Conservation (phyloP, 2,113 vertebrate genomes). For the Salvelinus sp. region DNA sequence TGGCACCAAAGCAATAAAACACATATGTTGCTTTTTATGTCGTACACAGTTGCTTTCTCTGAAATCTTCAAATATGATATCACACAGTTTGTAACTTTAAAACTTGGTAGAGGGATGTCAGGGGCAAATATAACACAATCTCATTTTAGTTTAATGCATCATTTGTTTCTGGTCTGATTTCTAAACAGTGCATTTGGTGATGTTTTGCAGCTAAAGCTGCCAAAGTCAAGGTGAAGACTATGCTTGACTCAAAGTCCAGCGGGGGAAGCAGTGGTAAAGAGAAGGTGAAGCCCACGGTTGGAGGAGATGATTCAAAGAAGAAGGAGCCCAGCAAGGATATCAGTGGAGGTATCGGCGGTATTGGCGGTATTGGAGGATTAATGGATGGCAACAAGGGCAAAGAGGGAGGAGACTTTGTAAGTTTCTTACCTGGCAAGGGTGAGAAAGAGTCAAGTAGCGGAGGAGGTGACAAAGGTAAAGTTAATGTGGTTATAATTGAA, state of each 20-base stretch:
- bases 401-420: constrained; percentile 41
- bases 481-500: not conserved
- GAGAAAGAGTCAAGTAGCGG: not conserved
- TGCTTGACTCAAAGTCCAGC: constrained; percentile 20
- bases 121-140: not conserved
- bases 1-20: not conserved
- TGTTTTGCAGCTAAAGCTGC: constrained; percentile 50
- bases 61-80: not conserved
- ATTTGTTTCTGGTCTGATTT: too few species aligned
- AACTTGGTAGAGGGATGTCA: not conserved
- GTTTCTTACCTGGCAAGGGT: constrained; percentile 42
- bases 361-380: constrained; percentile 12
- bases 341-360: constrained; percentile 25
- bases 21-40: not conserved
- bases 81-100: not conserved
- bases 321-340: not conserved
- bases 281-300: too few species aligned
- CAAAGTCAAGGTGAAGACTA: constrained; percentile 43
- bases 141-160: not conserved
- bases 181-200: not conserved
- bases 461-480: not conserved
- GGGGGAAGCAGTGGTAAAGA: not conserved
- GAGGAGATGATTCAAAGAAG: constrained; percentile 21
- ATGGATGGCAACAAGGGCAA: not conserved
- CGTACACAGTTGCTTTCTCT: not conserved